These are phyloP conservation scores for Leptinotarsa juncta DNA, from an alignment of 2,888 invertebrate genomes.

Conservation along the genomic window DNA sequence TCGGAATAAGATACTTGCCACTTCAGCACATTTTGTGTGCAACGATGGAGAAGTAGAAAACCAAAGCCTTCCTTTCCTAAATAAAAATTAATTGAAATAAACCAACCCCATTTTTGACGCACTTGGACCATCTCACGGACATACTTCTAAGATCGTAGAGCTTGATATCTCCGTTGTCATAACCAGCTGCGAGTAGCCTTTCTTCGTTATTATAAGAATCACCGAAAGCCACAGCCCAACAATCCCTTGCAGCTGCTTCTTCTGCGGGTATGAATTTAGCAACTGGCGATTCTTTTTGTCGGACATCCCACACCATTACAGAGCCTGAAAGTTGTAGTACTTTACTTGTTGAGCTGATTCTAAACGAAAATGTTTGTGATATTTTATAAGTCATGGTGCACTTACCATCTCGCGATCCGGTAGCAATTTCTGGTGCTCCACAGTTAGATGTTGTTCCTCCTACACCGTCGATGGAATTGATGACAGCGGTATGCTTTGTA, in stretches of 20 bases:
- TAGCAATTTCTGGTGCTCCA: slow-evolving; percentile 95
- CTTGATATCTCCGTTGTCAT: slow-evolving; percentile 96
- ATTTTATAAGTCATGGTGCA: not conserved
- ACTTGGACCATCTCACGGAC: slow-evolving; percentile 89
- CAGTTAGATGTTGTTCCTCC: slow-evolving; percentile 85
- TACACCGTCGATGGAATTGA: slow-evolving; percentile 92
- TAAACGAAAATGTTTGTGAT: too few relatives aligned
- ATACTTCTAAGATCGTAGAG: slow-evolving; percentile 90
- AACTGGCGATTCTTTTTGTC: slow-evolving; percentile 90
- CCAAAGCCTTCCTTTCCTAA: too few relatives aligned
- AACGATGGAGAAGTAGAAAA: too few relatives aligned
- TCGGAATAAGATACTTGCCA: too few relatives aligned
- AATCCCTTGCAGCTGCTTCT: slow-evolving; percentile 82
- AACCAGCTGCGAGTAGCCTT: slow-evolving; percentile 89
- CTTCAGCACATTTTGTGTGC: too few relatives aligned
- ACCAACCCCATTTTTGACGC: slow-evolving; percentile 88
- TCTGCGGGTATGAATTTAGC: slow-evolving; percentile 85
- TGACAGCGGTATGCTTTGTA: slow-evolving; percentile 83
- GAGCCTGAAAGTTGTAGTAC: slow-evolving; percentile 28
- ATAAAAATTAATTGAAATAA: slow-evolving; percentile 35
- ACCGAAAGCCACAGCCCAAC: slow-evolving; percentile 94
- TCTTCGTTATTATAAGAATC: slow-evolving; percentile 90
- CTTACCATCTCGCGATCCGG: slow-evolving; percentile 91
- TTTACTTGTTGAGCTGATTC: too few relatives aligned
- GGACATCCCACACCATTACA: slow-evolving; percentile 91